phyloP scores from a whole-genome alignment of 2,888 invertebrate species.

The Drosophila atroscutellata region DNA sequence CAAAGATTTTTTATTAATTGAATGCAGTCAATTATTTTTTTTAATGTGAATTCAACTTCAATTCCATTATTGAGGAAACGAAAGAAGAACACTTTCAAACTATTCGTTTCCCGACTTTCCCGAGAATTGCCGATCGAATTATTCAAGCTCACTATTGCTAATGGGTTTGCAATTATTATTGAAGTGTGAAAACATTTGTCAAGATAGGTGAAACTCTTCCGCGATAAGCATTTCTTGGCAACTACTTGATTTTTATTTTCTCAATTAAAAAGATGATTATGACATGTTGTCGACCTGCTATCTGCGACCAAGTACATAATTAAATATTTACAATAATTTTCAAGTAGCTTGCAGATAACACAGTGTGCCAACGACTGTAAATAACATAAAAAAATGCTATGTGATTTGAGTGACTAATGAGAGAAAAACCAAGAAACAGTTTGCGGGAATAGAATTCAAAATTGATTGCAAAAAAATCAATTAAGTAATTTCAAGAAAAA shows the following conservation, averaged over 20 bases:
- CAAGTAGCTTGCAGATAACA: constrained; percentile 34
- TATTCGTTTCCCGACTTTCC: not conserved
- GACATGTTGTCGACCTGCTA: constrained; percentile 12
- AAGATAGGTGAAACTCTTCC: not conserved
- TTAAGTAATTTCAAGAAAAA: not conserved
- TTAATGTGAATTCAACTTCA: too few relatives aligned
- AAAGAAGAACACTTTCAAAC: not conserved
- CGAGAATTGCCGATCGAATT: not conserved
- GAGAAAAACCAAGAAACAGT: not conserved
- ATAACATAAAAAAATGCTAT: constrained; percentile 31
- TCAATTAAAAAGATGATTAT: constrained; percentile 32
- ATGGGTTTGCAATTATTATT: constrained; percentile 15
- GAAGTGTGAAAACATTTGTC: constrained; percentile 17
- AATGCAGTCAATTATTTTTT: too few relatives aligned
- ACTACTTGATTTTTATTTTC: constrained; percentile 6
- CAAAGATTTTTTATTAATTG: not conserved
- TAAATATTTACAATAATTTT: constrained; percentile 51
- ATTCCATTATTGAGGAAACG: not conserved
- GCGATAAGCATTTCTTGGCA: constrained; percentile 28
- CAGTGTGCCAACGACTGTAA: constrained; percentile 18
- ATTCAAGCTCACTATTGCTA: not conserved
- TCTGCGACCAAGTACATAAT: constrained; percentile 20
- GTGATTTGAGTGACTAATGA: constrained; percentile 38
- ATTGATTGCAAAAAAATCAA: not conserved
- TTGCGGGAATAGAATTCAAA: not conserved